Percentiles rank a stretch among this genome's conserved stretches.
These are phyloP conservation scores for Ernsta delagoae DNA, from an alignment of 2,888 invertebrate species.

Conservation along the genomic window DNA sequence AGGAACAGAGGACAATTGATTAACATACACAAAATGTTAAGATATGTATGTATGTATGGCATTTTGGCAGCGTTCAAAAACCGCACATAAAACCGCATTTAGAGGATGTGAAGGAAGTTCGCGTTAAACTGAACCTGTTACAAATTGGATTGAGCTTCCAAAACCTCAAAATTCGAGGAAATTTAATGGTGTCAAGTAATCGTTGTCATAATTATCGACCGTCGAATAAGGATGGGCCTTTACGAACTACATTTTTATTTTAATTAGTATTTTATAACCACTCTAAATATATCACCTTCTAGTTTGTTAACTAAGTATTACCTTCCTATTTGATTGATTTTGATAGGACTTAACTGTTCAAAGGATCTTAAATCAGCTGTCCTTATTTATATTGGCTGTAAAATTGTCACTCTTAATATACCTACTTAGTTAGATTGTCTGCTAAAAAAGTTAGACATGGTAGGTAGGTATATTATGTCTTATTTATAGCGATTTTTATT, in stretches of 20 bases:
- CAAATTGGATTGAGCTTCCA: constrained; percentile 28
- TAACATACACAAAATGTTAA: constrained; percentile 63
- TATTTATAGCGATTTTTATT: neutral
- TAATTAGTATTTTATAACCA: constrained; percentile 49
- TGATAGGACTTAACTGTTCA: constrained; percentile 59
- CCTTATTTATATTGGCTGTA: constrained; percentile 66
- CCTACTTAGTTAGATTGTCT: neutral
- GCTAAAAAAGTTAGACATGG: neutral
- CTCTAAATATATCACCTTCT: constrained; percentile 64
- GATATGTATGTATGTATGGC: constrained; percentile 57
- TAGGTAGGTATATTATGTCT: neutral
- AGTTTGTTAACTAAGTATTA: constrained; percentile 44
- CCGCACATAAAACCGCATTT: constrained; percentile 74
- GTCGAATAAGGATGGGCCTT: constrained; percentile 26
- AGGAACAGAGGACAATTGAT: constrained; percentile 69
- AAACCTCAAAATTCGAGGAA: constrained; percentile 42
- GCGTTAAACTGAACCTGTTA: constrained; percentile 55
- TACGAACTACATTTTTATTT: constrained; percentile 28
- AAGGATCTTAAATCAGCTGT: constrained; percentile 65
- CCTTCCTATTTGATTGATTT: constrained; percentile 48
- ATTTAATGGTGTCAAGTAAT: constrained; percentile 50
- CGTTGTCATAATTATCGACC: constrained; percentile 50
- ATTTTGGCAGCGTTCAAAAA: constrained; percentile 68
- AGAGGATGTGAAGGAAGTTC: constrained; percentile 66
- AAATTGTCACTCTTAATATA: constrained; percentile 56